phyloP scores from a whole-genome alignment of 2,888 invertebrate genomes.

The Anoplius nigerrimus region DNA sequence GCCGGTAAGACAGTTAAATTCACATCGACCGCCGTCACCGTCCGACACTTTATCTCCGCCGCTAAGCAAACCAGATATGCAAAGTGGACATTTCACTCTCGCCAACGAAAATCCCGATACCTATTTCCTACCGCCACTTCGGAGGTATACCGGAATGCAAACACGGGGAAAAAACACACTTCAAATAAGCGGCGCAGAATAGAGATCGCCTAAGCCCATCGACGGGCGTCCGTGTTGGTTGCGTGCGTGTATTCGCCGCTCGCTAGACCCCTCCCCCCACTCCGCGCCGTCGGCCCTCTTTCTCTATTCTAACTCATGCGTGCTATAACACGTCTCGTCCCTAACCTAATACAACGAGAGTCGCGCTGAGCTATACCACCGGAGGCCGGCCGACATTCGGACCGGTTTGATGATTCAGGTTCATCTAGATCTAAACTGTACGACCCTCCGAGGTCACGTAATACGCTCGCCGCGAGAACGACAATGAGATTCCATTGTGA shows the following conservation, averaged over 20 bases:
- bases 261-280: conserved; percentile 16
- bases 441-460: conserved; percentile 48
- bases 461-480: conserved; percentile 44
- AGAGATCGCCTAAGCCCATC: too few species aligned
- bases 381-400: conserved; percentile 46
- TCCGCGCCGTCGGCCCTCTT: conserved; percentile 30
- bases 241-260: conserved; percentile 9
- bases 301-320: conserved; percentile 64
- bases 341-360: conserved; percentile 71
- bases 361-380: conserved; percentile 56
- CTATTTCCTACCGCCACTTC: too few species aligned
- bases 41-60: too few species aligned
- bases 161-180: too few species aligned
- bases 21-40: too few species aligned
- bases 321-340: conserved; percentile 62
- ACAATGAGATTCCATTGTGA: conserved; percentile 27
- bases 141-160: too few species aligned
- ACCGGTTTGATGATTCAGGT: conserved; percentile 70
- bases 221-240: too few species aligned
- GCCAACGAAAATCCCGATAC: too few species aligned
- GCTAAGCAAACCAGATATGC: too few species aligned
- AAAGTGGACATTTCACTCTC: too few species aligned
- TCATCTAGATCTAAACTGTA: conserved; percentile 65
- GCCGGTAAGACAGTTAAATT: too few species aligned
- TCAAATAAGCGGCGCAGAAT: too few species aligned